Evolutionary conservation across 1,140 invertebrate species (phyloP).

Genomic region (Ips typographus): DNA sequence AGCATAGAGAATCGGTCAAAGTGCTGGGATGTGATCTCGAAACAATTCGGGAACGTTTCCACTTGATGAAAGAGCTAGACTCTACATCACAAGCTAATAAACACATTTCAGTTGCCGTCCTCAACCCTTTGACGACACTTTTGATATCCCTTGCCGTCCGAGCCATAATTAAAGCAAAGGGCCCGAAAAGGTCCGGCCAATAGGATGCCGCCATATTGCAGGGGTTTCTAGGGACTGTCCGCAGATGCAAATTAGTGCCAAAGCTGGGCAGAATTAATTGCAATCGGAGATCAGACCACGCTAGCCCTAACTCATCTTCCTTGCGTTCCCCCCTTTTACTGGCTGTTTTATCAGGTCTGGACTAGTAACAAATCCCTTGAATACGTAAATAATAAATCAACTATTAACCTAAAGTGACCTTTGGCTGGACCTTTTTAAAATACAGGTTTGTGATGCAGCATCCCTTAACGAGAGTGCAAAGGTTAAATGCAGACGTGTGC

Average conservation of each 20-base stretch:
- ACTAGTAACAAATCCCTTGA: background rate
- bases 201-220: background rate
- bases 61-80: background rate
- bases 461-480: slow-evolving; percentile 13
- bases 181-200: slow-evolving; percentile 16
- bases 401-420: too few relatives aligned
- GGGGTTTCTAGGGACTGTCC: slow-evolving; percentile 42
- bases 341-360: background rate
- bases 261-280: slow-evolving; percentile 51
- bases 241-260: slow-evolving; percentile 52
- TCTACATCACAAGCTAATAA: slow-evolving; percentile 15
- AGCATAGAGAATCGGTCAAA: background rate
- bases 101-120: slow-evolving; percentile 14
- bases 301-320: slow-evolving; percentile 23
- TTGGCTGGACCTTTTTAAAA: too few relatives aligned
- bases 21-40: too few relatives aligned
- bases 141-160: slow-evolving; percentile 31
- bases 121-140: slow-evolving; percentile 29
- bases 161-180: slow-evolving; percentile 30
- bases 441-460: slow-evolving; percentile 1
- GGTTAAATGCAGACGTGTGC: slow-evolving; percentile 32
- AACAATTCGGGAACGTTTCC: too few relatives aligned
- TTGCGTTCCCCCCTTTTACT: background rate
- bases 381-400: slow-evolving; percentile 2
- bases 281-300: slow-evolving; percentile 49